These are phyloP conservation scores for Halictus quadricinctus DNA, from an alignment of 2,888 invertebrate genomes.

Conservation along the genomic window DNA sequence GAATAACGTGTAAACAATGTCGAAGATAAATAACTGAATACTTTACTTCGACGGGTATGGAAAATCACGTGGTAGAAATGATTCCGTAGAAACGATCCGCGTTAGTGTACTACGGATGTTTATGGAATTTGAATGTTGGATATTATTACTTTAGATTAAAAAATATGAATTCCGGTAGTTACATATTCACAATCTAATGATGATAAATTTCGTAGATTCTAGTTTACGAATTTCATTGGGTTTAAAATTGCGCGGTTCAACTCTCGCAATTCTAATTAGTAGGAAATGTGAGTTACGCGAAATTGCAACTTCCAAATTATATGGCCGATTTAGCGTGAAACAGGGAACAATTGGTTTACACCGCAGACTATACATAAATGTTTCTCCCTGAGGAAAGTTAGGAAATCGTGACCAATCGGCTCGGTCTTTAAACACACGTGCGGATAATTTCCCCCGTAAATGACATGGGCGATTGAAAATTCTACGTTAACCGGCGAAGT, in stretches of 20 bases:
- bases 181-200: background rate
- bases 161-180: background rate
- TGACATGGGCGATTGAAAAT: conserved; percentile 39
- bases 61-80: too few relatives aligned
- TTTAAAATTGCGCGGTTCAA: background rate
- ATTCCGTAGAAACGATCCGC: background rate
- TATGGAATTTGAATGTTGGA: background rate
- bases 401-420: conserved; percentile 48
- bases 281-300: background rate
- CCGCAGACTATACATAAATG: background rate
- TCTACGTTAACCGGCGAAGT: conserved; percentile 14
- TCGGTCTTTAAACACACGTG: conserved; percentile 43
- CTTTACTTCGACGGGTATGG: too few relatives aligned
- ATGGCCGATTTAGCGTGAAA: conserved; percentile 20
- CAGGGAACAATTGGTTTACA: conserved; percentile 23
- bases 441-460: conserved; percentile 41
- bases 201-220: background rate
- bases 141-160: background rate
- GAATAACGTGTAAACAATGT: too few relatives aligned
- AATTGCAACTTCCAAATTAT: conserved; percentile 10
- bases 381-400: conserved; percentile 36
- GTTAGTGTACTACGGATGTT: background rate
- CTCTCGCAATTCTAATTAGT: conserved; percentile 1
- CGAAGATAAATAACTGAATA: too few relatives aligned
- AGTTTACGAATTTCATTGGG: background rate